Evolutionary conservation across 2,797 vertebrate species (phyloP).

Genomic region (Myotis daubentonii): DNA sequence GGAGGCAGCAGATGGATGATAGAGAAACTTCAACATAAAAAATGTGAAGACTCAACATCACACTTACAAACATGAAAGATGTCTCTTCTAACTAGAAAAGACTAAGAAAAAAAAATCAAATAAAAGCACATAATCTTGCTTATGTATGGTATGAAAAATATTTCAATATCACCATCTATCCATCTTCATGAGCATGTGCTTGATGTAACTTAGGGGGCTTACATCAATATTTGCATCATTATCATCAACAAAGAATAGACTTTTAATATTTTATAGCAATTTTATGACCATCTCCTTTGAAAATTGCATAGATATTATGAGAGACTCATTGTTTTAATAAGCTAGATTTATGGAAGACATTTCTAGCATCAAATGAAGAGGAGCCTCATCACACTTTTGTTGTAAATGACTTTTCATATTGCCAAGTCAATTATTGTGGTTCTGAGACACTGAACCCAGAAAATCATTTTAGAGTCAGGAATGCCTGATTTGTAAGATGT

Average conservation of each 20-base stretch:
- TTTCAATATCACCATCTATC: conserved; percentile 40
- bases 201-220: conserved; percentile 26
- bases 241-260: conserved; percentile 58
- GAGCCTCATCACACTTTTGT: conserved; percentile 73
- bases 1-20: neutral
- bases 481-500: conserved; percentile 72
- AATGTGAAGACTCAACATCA: neutral
- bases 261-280: conserved; percentile 73
- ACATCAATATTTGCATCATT: conserved; percentile 66
- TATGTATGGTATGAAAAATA: conserved; percentile 53
- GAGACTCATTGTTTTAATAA: conserved; percentile 73
- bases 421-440: conserved; percentile 80
- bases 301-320: conserved; percentile 61
- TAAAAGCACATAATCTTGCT: conserved; percentile 56
- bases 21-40: conserved; percentile 25
- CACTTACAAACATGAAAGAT: conserved; percentile 33
- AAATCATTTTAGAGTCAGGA: conserved; percentile 75
- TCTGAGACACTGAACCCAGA: conserved; percentile 75
- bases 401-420: conserved; percentile 81
- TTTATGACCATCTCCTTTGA: conserved; percentile 73
- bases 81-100: conserved; percentile 35
- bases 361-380: conserved; percentile 75
- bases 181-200: conserved; percentile 50
- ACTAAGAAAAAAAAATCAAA: conserved; percentile 43
- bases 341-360: conserved; percentile 69